A percentile compares a stretch with the other conserved stretches of the same genome.
Conservation (phyloP, 1,140 invertebrate species). For the Ectropis grisescens region DNA sequence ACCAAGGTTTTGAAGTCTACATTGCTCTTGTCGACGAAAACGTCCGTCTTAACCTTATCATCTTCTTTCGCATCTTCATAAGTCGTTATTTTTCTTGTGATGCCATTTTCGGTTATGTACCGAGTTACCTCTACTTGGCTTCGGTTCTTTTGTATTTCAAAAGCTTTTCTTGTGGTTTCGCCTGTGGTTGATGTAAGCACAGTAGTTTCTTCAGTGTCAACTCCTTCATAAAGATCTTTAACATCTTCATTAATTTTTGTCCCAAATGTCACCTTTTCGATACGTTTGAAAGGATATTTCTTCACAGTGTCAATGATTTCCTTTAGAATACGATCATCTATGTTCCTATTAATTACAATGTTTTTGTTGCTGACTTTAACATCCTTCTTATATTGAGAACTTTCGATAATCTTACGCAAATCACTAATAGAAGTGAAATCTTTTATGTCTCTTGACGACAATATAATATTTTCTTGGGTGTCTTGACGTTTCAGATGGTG, state of each 20-base stretch:
- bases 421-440: slow-evolving; percentile 63
- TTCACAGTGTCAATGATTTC: slow-evolving; percentile 63
- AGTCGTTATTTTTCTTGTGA: slow-evolving; percentile 62
- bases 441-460: slow-evolving; percentile 60
- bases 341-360: slow-evolving; percentile 57
- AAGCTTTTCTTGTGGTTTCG: slow-evolving; percentile 58
- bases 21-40: slow-evolving; percentile 64
- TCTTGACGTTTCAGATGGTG: slow-evolving; percentile 60
- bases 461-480: slow-evolving; percentile 59
- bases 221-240: slow-evolving; percentile 60
- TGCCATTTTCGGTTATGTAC: slow-evolving; percentile 67
- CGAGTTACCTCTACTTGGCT: slow-evolving; percentile 66
- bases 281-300: slow-evolving; percentile 61
- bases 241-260: slow-evolving; percentile 62
- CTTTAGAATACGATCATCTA: slow-evolving; percentile 54
- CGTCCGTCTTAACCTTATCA: slow-evolving; percentile 63
- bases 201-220: slow-evolving; percentile 52
- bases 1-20: slow-evolving; percentile 70
- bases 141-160: slow-evolving; percentile 60
- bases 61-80: slow-evolving; percentile 68
- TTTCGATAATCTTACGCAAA: slow-evolving; percentile 54
- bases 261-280: slow-evolving; percentile 57
- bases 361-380: slow-evolving; percentile 59
- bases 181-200: slow-evolving; percentile 44
- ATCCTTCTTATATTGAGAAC: slow-evolving; percentile 47